A percentile compares a stretch with the other conserved stretches of the same genome.
Conservation (phyloP, 2,113 vertebrate species). For the Ceuthmochares aereus region DNA sequence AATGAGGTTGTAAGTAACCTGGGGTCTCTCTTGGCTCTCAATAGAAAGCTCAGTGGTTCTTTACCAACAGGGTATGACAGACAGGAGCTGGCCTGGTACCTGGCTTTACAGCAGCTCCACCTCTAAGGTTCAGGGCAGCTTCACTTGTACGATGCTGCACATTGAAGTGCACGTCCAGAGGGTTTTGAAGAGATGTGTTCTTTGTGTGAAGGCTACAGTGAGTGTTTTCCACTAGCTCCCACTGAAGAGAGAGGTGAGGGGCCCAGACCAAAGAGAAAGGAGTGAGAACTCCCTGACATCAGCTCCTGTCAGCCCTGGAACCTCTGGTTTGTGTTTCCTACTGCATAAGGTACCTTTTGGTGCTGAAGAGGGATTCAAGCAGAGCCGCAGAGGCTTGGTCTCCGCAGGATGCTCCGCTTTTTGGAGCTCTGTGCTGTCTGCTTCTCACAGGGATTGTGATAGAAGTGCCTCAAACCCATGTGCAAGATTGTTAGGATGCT, state of each 20-base stretch:
- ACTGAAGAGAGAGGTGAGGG: background rate
- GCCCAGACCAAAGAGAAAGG: background rate
- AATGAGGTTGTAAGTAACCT: background rate
- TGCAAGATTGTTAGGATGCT: background rate
- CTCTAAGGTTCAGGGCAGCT: background rate
- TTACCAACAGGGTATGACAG: background rate
- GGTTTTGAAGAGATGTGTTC: background rate
- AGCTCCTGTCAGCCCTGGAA: background rate
- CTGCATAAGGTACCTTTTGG: background rate
- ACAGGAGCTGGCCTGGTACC: background rate
- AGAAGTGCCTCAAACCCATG: fast-evolving
- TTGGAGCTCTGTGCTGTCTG: background rate
- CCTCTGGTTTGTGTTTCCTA: background rate
- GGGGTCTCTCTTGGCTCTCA: background rate
- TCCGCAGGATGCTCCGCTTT: background rate
- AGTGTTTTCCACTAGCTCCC: background rate
- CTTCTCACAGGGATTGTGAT: background rate
- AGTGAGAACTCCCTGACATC: background rate
- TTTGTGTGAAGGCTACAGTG: background rate
- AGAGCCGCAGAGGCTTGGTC: background rate
- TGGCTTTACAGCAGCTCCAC: background rate
- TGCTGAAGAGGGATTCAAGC: background rate
- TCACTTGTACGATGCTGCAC: background rate
- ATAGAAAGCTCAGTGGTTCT: background rate
- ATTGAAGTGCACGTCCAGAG: background rate